Base-by-base conservation (phyloP, 2,113 vertebrate genomes). In the Pterophyllum scalare region DNA sequence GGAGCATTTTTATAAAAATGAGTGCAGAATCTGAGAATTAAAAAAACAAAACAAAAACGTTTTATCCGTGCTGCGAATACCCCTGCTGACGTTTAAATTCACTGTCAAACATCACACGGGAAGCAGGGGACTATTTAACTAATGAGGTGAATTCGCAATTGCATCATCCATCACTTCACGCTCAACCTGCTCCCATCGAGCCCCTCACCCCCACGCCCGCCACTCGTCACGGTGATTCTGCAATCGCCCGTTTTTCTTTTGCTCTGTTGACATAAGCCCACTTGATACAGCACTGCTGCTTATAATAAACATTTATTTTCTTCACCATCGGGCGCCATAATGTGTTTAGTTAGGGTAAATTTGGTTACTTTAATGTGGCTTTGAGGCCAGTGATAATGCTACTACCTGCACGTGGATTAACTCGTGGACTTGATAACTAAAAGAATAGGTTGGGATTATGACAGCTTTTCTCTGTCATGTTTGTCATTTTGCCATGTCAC, bases 81-180 rank as follows among this genome's bases (percentile, higher is more conserved):
- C 64, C 58, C 11, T 75, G 56, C 61, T 83, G 70, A 81, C 17
- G 7, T 86, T 82, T 79, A 58, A 80, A 77, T 77, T 58, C n/a
- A 7, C 49, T 52, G 85, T 85, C 77, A 72, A 77, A 85, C 75
- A 74, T 77, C 70, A 81, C 56, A 75, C 15, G 28, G 85, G 76
- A 74, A 85, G 60, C 78, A 74, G 56, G 80, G 80, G 79, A 87
- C 90, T 82, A 84, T 92, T 92, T 93, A 88, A 82, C 89, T 86
- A 90, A 91, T 91, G 87, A 86, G 80, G 86, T 84, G 85, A 83
- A 89, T 85, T 85, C 75, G 77, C 72, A 61, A 38, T 89, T 87
- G 82, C 86, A 76, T 86, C 89, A 85, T 89, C 84, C 82, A 84
- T 89, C 87, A 85, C 85, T 81, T 82, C 74, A 52, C 22, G 54